Evolutionary conservation across 1,140 invertebrate species (phyloP).

Genomic region (Ceratoteleas bidentatus): DNA sequence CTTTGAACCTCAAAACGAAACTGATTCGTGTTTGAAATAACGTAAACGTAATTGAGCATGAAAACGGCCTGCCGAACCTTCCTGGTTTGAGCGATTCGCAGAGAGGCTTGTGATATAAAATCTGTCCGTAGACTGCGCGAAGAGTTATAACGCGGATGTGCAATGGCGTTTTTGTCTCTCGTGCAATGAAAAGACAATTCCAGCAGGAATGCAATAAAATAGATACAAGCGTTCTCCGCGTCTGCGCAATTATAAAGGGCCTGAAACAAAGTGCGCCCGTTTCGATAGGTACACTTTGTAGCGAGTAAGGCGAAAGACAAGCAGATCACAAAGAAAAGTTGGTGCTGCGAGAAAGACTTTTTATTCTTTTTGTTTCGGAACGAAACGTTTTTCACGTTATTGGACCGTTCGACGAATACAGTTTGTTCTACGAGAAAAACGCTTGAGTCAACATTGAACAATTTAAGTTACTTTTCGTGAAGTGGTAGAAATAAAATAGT

Average conservation of each 20-base stretch:
- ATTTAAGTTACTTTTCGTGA: too few relatives aligned
- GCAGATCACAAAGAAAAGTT: too few relatives aligned
- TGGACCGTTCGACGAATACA: too few relatives aligned
- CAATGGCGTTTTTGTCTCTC: constrained; percentile 38
- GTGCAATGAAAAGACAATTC: constrained; percentile 41
- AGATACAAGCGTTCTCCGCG: constrained; percentile 8
- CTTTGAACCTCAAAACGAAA: too few relatives aligned
- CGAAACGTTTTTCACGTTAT: too few relatives aligned
- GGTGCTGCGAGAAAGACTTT: too few relatives aligned
- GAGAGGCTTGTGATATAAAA: constrained; percentile 33
- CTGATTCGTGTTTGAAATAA: constrained; percentile 19
- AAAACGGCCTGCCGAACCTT: constrained; percentile 31
- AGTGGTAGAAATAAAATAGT: too few relatives aligned
- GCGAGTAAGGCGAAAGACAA: too few relatives aligned
- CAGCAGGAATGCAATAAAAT: constrained; percentile 45
- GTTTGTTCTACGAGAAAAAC: too few relatives aligned
- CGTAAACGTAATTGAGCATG: constrained; percentile 34
- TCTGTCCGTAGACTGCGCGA: constrained; percentile 22
- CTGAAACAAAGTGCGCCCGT: constrained; percentile 6
- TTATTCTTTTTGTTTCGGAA: too few relatives aligned
- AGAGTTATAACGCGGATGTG: constrained; percentile 28
- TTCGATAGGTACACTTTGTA: too few relatives aligned
- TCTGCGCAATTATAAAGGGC: constrained; percentile 29
- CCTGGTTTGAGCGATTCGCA: constrained; percentile 22
- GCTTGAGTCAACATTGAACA: too few relatives aligned